phyloP scores from a whole-genome alignment of 2,888 invertebrate genomes.

The Apamea epomidion region DNA sequence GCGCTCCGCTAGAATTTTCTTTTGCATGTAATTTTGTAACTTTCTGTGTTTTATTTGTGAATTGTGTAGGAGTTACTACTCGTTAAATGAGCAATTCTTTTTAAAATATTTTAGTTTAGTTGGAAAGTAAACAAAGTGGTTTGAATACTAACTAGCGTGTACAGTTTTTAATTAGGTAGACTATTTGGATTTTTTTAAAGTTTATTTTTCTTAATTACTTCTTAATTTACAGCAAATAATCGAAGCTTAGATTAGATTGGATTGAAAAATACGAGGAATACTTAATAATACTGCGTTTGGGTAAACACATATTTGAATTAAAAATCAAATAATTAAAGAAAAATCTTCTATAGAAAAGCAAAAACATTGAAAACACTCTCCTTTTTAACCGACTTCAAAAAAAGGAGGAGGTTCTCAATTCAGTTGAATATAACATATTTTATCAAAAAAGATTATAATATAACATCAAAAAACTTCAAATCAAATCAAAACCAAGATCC shows the following conservation, averaged over 20 bases:
- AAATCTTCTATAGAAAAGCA: rapidly evolving
- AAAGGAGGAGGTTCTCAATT: no score
- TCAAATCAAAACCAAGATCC: not conserved
- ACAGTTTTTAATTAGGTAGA: not conserved
- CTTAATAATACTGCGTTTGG: not conserved
- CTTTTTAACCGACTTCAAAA: not conserved
- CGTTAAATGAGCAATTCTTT: slow-evolving; percentile 21
- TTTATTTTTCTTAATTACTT: not conserved
- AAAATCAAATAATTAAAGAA: not conserved
- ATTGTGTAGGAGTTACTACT: slow-evolving; percentile 3
- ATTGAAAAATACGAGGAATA: not conserved
- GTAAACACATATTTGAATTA: not conserved
- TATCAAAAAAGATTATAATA: no score
- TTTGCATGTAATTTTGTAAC: slow-evolving; percentile 53
- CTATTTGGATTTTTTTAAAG: not conserved
- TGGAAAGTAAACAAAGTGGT: not conserved
- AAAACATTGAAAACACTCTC: no score
- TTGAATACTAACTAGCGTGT: not conserved
- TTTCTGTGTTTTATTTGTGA: slow-evolving; percentile 18
- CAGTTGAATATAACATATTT: no score
- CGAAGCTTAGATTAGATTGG: not conserved
- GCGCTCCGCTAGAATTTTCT: slow-evolving; percentile 51
- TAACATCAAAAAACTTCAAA: not conserved
- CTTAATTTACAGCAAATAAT: not conserved
- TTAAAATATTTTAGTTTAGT: not conserved